These are phyloP conservation scores for Eidolon dupreanum DNA, from an alignment of 2,797 vertebrate species.

Conservation along the genomic window DNA sequence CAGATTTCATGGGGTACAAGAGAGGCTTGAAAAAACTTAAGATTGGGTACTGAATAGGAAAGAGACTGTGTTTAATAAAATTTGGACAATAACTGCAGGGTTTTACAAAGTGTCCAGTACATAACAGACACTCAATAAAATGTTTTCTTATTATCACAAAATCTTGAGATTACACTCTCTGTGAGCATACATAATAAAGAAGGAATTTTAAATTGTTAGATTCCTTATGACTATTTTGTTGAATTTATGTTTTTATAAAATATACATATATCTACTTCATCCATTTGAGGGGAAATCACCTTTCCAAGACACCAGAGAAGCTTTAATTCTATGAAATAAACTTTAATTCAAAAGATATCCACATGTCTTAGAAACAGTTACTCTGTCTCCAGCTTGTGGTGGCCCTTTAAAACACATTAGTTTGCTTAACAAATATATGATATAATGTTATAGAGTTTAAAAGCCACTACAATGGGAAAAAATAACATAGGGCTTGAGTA, in stretches of 20 bases:
- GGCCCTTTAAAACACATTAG: not conserved
- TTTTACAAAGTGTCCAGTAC: not conserved
- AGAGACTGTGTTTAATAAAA: not conserved
- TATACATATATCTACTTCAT: not conserved
- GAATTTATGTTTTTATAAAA: not conserved
- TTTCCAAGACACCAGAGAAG: constrained; percentile 19
- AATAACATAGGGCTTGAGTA: not conserved
- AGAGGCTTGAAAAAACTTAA: not conserved
- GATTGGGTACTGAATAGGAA: not conserved
- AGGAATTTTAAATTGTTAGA: not conserved
- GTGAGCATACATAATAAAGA: not conserved
- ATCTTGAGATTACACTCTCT: not conserved
- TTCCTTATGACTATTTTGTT: not conserved
- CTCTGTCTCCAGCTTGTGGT: not conserved
- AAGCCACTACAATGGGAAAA: not conserved
- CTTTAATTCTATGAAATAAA: not conserved
- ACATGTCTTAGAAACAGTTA: not conserved
- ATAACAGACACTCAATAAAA: not conserved
- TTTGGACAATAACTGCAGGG: not conserved
- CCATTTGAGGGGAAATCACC: not conserved
- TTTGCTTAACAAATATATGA: not conserved
- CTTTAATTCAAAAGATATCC: not conserved
- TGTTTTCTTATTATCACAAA: not conserved
- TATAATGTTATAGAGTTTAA: not conserved
- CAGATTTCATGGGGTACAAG: not conserved